Percentiles rank a stretch among this genome's conserved stretches.
phyloP scores from a whole-genome alignment of 2,888 invertebrate species.

The Drosophila recens region DNA sequence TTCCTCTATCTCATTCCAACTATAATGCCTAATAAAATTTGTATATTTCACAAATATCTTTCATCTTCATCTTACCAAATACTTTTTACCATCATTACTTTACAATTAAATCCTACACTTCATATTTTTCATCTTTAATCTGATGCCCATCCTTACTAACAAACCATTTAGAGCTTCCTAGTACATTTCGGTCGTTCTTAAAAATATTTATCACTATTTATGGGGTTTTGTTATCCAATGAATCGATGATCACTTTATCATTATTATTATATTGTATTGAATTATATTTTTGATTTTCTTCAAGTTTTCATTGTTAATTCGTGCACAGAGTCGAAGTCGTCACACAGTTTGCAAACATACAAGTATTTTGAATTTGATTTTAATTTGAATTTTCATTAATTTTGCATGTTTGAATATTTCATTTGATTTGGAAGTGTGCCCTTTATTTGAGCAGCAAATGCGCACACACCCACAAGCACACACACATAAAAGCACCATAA shows the following conservation, averaged over 20 bases:
- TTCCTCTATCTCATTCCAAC: too few species aligned
- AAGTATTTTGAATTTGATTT: slow-evolving; percentile 4
- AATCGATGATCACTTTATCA: neutral
- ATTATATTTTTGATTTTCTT: neutral
- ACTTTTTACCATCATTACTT: too few species aligned
- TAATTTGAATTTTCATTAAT: neutral
- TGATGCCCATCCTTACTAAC: neutral
- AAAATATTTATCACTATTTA: neutral
- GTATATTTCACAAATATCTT: too few species aligned
- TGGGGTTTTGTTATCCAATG: neutral
- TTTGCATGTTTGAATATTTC: neutral
- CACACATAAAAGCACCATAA: slow-evolving; percentile 28
- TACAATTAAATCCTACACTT: neutral
- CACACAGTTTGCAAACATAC: slow-evolving; percentile 13
- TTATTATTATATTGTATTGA: neutral
- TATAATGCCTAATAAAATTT: too few species aligned
- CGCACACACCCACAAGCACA: slow-evolving; percentile 23
- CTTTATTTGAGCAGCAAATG: slow-evolving; percentile 5
- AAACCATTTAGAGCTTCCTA: too few species aligned
- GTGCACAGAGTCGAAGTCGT: slow-evolving; percentile 18
- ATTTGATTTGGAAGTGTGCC: slow-evolving; percentile 7
- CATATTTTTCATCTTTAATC: neutral
- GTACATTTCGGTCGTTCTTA: too few species aligned
- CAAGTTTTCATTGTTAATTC: neutral
- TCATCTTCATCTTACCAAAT: neutral